Conservation (phyloP, 2,113 vertebrate species). For the Bubo scandiacus region DNA sequence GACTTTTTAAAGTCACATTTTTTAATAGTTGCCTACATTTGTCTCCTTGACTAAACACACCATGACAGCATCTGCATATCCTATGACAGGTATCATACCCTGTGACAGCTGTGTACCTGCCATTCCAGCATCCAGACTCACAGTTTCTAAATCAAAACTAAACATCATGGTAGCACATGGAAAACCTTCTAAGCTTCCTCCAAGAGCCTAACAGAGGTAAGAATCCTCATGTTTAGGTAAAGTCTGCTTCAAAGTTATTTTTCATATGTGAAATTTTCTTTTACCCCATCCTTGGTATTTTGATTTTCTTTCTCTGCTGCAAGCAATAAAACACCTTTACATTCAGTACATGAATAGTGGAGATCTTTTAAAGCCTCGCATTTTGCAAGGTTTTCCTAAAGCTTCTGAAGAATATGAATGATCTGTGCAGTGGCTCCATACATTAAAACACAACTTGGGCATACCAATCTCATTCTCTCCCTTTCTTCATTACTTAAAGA, state of each 20-base stretch:
- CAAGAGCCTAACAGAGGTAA: neutral
- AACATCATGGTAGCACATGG: neutral
- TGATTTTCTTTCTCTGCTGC: neutral
- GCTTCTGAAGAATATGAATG: neutral
- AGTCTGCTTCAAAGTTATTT: neutral
- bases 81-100: neutral
- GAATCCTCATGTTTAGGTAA: neutral
- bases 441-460: neutral
- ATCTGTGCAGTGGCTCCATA: neutral
- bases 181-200: neutral
- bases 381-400: constrained; percentile 17
- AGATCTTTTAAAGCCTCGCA: neutral
- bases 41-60: neutral
- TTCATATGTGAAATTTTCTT: neutral
- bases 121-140: neutral
- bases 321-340: neutral
- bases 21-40: neutral
- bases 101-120: neutral
- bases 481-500: neutral
- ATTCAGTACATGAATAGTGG: neutral
- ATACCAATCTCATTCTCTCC: neutral
- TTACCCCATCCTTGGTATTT: neutral
- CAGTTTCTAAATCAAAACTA: neutral
- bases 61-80: neutral
- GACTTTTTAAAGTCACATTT: neutral